Conservation (phyloP, 2,113 vertebrate genomes). For the Haemorhous mexicanus region DNA sequence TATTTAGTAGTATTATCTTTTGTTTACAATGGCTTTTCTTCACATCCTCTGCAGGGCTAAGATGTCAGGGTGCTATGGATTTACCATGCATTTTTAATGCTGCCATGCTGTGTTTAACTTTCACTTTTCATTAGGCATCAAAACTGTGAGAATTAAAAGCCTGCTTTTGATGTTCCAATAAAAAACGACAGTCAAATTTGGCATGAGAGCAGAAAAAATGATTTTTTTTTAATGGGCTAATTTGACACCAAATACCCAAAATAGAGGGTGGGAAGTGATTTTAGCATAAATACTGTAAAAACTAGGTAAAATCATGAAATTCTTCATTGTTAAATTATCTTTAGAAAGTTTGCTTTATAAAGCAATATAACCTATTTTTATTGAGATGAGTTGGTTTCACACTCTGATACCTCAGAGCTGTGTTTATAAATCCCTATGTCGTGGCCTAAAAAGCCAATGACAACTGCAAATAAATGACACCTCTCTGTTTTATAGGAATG, state of each 20-base stretch:
- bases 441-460: background rate
- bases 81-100: constrained; percentile 75
- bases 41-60: constrained; percentile 65
- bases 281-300: background rate
- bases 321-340: background rate
- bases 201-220: constrained; percentile 68
- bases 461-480: background rate
- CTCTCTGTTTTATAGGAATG: background rate
- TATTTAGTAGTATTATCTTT: constrained; percentile 60
- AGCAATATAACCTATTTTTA: background rate
- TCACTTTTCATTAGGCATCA: constrained; percentile 81
- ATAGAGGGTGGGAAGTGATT: background rate
- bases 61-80: constrained; percentile 68
- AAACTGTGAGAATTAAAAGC: constrained; percentile 80
- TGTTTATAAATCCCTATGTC: background rate
- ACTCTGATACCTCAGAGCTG: background rate
- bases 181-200: constrained; percentile 76
- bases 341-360: background rate
- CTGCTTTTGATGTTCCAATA: constrained; percentile 76
- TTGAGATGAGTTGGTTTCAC: background rate
- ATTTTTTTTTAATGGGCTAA: constrained; percentile 17
- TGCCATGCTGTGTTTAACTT: constrained; percentile 81
- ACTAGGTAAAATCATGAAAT: background rate
- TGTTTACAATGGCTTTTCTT: constrained; percentile 67
- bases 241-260: constrained; percentile 55